Percentiles rank a stretch among this genome's conserved stretches.
Evolutionary conservation across 2,113 vertebrate genomes (phyloP).

Genomic region (Leucosticte australis): DNA sequence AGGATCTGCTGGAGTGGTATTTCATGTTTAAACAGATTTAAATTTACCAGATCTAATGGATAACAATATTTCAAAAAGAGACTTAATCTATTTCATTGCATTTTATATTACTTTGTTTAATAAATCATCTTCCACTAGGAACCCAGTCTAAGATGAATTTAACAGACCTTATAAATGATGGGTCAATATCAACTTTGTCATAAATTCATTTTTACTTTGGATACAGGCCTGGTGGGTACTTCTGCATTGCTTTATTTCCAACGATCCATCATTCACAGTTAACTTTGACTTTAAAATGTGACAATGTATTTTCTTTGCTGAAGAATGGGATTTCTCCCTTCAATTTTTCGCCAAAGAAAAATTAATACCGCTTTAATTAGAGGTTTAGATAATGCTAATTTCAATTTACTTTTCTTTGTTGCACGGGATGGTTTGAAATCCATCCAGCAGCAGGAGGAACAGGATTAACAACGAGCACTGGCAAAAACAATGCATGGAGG

Average conservation of each 20-base stretch:
- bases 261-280: conserved; percentile 57
- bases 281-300: conserved; percentile 40
- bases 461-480: neutral
- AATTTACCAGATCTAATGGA: conserved; percentile 13
- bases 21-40: conserved; percentile 43
- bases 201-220: conserved; percentile 68
- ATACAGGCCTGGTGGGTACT: conserved; percentile 53
- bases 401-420: neutral
- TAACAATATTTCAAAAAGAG: conserved; percentile 64
- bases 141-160: conserved; percentile 49
- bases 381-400: conserved; percentile 35
- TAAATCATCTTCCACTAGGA: conserved; percentile 59
- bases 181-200: conserved; percentile 62
- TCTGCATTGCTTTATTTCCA: conserved; percentile 50
- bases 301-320: conserved; percentile 29
- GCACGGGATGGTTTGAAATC: neutral
- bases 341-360: conserved; percentile 2
- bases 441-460: neutral
- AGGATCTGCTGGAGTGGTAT: neutral
- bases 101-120: conserved; percentile 55
- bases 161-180: conserved; percentile 69
- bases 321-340: neutral
- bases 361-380: conserved; percentile 31
- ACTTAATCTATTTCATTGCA: conserved; percentile 61
- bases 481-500: neutral